Evolutionary conservation across 1,140 invertebrate species (phyloP), one percentile per base, ranked within the genome.

Genomic region (Philopotamus ludificatus): DNA sequence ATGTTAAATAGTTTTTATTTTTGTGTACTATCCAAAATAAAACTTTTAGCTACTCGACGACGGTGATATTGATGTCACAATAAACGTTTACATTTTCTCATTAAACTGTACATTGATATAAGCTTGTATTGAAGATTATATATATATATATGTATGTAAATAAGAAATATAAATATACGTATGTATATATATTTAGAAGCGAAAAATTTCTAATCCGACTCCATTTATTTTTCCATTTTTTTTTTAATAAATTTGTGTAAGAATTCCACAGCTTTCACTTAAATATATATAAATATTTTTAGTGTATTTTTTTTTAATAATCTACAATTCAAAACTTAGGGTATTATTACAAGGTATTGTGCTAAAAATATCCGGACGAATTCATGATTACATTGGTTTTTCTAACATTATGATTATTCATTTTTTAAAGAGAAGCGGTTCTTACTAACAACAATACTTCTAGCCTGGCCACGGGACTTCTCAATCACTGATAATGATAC

Each of bases 291-390:
- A 53, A 26, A 15, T 57, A 20, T 57, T 4, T 57, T 25, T 59
- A 69, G 59, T 65, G 63, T 69, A 65, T 63, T n/a, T n/a, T n/a
- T n/a, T n/a, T n/a, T n/a, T 60, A 21, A 65, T 65, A 66, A 10
- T 61, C 65, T 70, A 70, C 64, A 66, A 65, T 57, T 60, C 63
- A 60, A 66, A 70, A 70, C 68, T 70, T 70, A 70, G 68, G 68
- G 61, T 66, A 65, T 53, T 66, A 60, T 70, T 63, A 64, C 62
- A 70, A 70, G 68, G 65, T 70, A 70, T 70, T 70, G 68, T 70
- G 68, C 68, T 70, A 70, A 66, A 66, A 66, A 66, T 70, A 70
- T 70, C 65, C 68, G 68, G 68, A 70, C 68, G 68, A 70, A 66
- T 70, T 70, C 62, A 60, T 70, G 68, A 70, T 70, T 70, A 70